Evolutionary conservation across 2,113 vertebrate genomes (phyloP).

Genomic region (Amazona guildingii): DNA sequence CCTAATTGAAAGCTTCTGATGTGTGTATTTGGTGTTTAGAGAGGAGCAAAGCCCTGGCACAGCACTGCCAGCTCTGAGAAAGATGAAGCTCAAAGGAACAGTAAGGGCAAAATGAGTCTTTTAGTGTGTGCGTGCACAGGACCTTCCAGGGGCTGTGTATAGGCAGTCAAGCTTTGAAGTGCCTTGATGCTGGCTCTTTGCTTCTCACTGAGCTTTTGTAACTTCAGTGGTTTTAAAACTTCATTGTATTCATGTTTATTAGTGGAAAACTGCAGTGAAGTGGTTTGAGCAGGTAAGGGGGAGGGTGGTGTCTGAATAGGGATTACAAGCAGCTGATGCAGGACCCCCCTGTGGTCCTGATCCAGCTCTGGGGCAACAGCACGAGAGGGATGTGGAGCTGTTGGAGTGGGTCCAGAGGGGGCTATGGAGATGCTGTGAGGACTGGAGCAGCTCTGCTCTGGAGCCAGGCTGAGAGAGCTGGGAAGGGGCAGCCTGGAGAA

Average conservation of each 20-base stretch:
- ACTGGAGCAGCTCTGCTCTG: background rate
- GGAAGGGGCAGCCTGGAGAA: background rate
- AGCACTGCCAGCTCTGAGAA: background rate
- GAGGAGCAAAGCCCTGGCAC: background rate
- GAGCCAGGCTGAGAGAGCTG: background rate
- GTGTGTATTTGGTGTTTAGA: background rate
- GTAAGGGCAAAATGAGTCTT: background rate
- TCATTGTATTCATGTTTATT: background rate
- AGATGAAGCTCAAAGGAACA: background rate
- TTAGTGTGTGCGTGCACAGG: background rate
- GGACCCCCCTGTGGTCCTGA: background rate
- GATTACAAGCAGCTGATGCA: background rate
- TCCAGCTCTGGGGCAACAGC: background rate
- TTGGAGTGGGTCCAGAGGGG: background rate
- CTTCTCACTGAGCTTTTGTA: background rate
- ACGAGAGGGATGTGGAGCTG: background rate
- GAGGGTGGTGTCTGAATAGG: background rate
- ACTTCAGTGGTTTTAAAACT: background rate
- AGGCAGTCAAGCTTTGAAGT: background rate
- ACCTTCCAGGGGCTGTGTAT: rapidly evolving
- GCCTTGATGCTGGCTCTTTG: background rate
- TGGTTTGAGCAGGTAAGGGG: background rate
- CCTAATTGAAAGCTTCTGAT: background rate
- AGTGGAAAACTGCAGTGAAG: background rate
- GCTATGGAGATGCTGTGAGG: background rate